Evolutionary conservation across 2,113 vertebrate species (phyloP).

Genomic region (Platichthys flesus): DNA sequence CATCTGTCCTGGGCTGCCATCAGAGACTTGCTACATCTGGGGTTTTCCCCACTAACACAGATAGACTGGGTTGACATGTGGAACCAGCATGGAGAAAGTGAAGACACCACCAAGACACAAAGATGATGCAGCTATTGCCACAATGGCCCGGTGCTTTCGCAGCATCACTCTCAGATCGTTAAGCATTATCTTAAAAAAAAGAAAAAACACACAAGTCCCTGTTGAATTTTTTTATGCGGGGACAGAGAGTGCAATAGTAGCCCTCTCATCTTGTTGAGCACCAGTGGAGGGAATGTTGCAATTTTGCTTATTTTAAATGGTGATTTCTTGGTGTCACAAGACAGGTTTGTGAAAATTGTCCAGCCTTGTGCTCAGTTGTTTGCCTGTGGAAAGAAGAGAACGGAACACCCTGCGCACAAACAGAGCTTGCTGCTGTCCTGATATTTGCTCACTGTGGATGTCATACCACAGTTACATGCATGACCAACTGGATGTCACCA

Average conservation of each 20-base stretch:
- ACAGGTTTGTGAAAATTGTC: background rate
- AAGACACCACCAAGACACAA: background rate
- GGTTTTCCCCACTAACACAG: conserved; percentile 30
- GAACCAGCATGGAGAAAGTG: background rate
- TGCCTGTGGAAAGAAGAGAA: conserved; percentile 12
- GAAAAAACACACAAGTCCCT: background rate
- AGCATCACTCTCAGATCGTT: background rate
- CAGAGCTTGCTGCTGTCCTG: conserved; percentile 13
- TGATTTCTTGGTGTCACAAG: conserved; percentile 20
- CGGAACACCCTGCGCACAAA: background rate
- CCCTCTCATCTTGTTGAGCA: background rate
- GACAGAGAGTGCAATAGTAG: conserved; percentile 4
- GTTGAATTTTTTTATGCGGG: background rate
- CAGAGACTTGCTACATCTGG: conserved; percentile 17
- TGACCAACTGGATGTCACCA: background rate
- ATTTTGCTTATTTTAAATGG: background rate
- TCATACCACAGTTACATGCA: conserved; percentile 24
- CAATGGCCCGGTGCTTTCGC: background rate
- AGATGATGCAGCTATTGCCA: background rate
- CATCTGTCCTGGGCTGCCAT: conserved; percentile 14
- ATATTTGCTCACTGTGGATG: conserved; percentile 22
- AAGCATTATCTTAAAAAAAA: background rate
- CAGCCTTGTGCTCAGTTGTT: conserved; percentile 1
- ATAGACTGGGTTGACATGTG: background rate
- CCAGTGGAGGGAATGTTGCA: background rate